Percentiles rank a stretch among this genome's conserved stretches.
phyloP scores from a whole-genome alignment of 37 sponge, comb jelly and placozoan species.

The Agelas oroides region DNA sequence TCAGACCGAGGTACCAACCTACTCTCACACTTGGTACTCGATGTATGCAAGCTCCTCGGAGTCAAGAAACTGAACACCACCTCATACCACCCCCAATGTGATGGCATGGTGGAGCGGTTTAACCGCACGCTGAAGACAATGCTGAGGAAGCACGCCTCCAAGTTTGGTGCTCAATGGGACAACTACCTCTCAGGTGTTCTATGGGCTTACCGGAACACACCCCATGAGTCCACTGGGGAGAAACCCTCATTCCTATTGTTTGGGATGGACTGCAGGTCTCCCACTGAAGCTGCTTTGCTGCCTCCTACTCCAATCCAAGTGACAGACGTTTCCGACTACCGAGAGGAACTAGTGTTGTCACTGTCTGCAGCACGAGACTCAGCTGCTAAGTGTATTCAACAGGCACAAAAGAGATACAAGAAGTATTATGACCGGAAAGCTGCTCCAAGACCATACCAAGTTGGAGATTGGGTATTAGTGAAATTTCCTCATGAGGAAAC shows the following conservation, averaged over 20 bases:
- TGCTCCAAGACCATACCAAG: not conserved
- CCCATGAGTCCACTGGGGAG: conserved; percentile 52
- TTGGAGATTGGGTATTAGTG: conserved; percentile 51
- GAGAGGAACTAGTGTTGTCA: conserved; percentile 21
- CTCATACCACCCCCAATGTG: conserved; percentile 51
- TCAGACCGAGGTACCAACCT: conserved; percentile 50
- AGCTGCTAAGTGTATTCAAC: not conserved
- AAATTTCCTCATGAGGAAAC: conserved; percentile 51
- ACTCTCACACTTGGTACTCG: conserved; percentile 28
- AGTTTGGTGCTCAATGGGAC: conserved; percentile 45
- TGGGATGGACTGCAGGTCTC: conserved; percentile 40
- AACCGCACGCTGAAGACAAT: conserved; percentile 41
- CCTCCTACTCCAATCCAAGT: not conserved
- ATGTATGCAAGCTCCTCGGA: conserved; percentile 48
- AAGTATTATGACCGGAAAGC: conserved; percentile 33
- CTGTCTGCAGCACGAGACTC: conserved; percentile 16
- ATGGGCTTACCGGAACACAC: conserved; percentile 53
- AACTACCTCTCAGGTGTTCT: conserved; percentile 19
- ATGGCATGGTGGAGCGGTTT: conserved; percentile 25
- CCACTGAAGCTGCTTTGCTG: conserved; percentile 26
- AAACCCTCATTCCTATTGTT: conserved; percentile 54
- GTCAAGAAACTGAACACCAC: conserved; percentile 48
- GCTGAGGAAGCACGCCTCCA: conserved; percentile 34
- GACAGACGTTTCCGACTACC: conserved; percentile 12
- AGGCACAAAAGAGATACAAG: conserved; percentile 46